These are phyloP conservation scores for Agrilus cyanescens DNA, from an alignment of 2,888 invertebrate species.

Conservation along the genomic window DNA sequence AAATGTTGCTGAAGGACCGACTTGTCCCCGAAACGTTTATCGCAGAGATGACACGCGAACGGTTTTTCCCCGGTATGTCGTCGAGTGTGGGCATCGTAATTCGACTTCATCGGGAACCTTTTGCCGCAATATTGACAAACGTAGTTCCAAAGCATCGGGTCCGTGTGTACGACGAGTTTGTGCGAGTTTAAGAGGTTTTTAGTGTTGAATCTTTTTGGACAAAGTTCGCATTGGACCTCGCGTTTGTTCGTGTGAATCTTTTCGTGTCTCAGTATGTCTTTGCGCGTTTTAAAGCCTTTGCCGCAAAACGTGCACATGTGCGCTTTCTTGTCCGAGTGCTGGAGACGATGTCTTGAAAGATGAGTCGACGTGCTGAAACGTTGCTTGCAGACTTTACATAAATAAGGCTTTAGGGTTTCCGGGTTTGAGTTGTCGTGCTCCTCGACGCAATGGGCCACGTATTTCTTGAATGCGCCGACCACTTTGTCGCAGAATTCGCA, in stretches of 20 bases:
- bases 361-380: constrained; percentile 23
- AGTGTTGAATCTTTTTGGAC: constrained; percentile 31
- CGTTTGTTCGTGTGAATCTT: constrained; percentile 30
- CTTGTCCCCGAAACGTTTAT: constrained; percentile 16
- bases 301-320: constrained; percentile 26
- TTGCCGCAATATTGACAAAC: constrained; percentile 16
- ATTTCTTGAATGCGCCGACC: constrained; percentile 19
- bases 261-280: constrained; percentile 24
- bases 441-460: constrained; percentile 20
- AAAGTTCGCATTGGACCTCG: constrained; percentile 26
- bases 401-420: constrained; percentile 23
- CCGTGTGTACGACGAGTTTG: constrained; percentile 26
- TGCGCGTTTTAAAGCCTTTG: constrained; percentile 26
- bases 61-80: constrained; percentile 17
- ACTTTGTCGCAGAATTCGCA: constrained; percentile 22
- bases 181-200: constrained; percentile 10
- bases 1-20: constrained; percentile 18
- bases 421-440: constrained; percentile 19
- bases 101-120: constrained; percentile 16
- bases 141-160: constrained; percentile 22
- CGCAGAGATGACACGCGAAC: constrained; percentile 18
- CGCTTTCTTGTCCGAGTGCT: constrained; percentile 21
- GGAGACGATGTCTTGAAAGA: constrained; percentile 23
- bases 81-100: constrained; percentile 14
- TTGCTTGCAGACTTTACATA: constrained; percentile 22